These are phyloP conservation scores for Pyrochroa serraticornis DNA, from an alignment of 2,888 invertebrate species.

Conservation along the genomic window DNA sequence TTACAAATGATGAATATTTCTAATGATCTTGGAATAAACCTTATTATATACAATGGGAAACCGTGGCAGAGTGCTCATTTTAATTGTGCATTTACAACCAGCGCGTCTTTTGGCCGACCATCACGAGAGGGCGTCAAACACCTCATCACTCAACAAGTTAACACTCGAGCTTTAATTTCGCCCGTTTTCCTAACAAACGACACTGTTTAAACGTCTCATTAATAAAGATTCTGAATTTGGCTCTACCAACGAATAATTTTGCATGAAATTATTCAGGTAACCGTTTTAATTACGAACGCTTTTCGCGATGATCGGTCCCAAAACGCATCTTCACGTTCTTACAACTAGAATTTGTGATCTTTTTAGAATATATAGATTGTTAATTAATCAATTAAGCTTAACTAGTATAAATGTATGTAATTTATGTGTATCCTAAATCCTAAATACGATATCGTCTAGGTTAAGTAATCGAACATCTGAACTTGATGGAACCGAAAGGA, in stretches of 20 bases:
- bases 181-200: too few species aligned
- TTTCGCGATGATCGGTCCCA: too few species aligned
- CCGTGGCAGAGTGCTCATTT: too few species aligned
- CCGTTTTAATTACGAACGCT: neutral
- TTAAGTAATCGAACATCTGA: too few species aligned
- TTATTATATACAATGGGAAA: conserved; percentile 16
- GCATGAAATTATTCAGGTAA: conserved; percentile 14
- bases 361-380: conserved; percentile 26
- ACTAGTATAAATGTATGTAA: conserved; percentile 13
- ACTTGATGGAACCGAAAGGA: too few species aligned
- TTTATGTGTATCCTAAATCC: neutral
- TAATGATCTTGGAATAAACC: too few species aligned
- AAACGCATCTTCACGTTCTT: neutral
- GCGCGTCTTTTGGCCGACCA: too few species aligned
- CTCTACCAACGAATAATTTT: conserved; percentile 15
- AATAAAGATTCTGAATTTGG: conserved; percentile 14
- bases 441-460: conserved; percentile 1
- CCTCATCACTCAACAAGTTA: too few species aligned
- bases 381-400: conserved; percentile 23
- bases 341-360: conserved; percentile 22
- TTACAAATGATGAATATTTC: conserved; percentile 19
- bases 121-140: too few species aligned
- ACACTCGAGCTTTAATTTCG: too few species aligned
- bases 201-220: neutral
- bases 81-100: too few species aligned